Evolutionary conservation across 37 sponge, comb jelly and placozoan species (phyloP), one percentile per base, ranked within the genome.

Genomic region (Halisarca cf. caerulea): DNA sequence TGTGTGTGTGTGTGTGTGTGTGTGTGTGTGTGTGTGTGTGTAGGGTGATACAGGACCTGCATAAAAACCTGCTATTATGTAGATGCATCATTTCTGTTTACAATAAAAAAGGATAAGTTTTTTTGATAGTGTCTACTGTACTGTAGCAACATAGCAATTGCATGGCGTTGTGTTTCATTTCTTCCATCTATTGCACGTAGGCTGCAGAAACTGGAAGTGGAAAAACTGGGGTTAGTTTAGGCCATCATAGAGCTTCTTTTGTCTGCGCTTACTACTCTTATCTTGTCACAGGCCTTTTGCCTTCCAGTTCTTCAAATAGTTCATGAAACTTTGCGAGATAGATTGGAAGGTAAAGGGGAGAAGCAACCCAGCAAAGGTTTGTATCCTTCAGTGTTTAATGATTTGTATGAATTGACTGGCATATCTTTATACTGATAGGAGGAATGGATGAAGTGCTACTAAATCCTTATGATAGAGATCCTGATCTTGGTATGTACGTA

Each of bases 171-270:
- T 34, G 11, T 4, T 8, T 40, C 20, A 27, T 25, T 55, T 38
- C 40, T 85, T 43, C 1, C 21, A 20, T 11, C 8, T 4, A 37
- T 42, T 80, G 38, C 66, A 75, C 61, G 47, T n/a, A 92, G 93
- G 97, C 97, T 14, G 97, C 97, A 40, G 97, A 97, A 81, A 97
- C 97, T 24, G 97, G 97, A 0, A 97, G 97, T 80, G 97, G 97
- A 1, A 97, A 97, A 47, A 97, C 97, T 3, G 97, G 97, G 51
- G 89, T 88, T 59, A 42, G 85, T 47, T 68, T 4, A 28, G 35
- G 11, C 35, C 69, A 8, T 27, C 30, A 30, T 6, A 30, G 0
- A 32, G 69, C 30, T 68, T 59, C 25, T 9, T 11, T 54, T 54
- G 57, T 54, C 17, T 18, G 57, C 17, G 57, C 17, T 54, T n/a